A percentile compares a stretch with the other conserved stretches of the same genome.
Conservation (phyloP, 2,888 invertebrate species). For the Nephrotoma guestfalica region DNA sequence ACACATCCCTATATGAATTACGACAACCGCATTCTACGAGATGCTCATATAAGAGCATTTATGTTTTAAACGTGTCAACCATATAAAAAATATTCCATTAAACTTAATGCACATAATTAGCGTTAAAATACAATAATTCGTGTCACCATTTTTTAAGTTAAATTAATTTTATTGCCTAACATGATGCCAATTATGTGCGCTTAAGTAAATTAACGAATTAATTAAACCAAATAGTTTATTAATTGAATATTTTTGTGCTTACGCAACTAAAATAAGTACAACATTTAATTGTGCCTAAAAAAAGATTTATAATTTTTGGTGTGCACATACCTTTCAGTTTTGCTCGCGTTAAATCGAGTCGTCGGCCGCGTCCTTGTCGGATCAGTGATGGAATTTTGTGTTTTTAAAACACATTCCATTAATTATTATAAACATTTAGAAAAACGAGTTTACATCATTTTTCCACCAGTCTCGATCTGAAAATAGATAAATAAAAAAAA, state of each 20-base stretch:
- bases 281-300: neutral
- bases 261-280: neutral
- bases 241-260: neutral
- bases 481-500: neutral
- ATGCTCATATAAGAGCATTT: too few species aligned
- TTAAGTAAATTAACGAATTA: neutral
- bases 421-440: neutral
- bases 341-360: neutral
- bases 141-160: neutral
- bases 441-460: neutral
- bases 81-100: too few species aligned
- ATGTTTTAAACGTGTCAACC: too few species aligned
- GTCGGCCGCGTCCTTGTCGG: neutral
- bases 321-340: neutral
- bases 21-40: too few species aligned
- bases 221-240: neutral
- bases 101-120: too few species aligned
- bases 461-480: neutral
- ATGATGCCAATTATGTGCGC: neutral
- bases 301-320: neutral
- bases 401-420: neutral
- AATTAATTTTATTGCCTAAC: neutral
- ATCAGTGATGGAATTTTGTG: neutral
- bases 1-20: too few species aligned
- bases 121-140: neutral